These are phyloP conservation scores for Rhinopomastus cyanomelas DNA, from an alignment of 2,113 vertebrate genomes.

Conservation along the genomic window DNA sequence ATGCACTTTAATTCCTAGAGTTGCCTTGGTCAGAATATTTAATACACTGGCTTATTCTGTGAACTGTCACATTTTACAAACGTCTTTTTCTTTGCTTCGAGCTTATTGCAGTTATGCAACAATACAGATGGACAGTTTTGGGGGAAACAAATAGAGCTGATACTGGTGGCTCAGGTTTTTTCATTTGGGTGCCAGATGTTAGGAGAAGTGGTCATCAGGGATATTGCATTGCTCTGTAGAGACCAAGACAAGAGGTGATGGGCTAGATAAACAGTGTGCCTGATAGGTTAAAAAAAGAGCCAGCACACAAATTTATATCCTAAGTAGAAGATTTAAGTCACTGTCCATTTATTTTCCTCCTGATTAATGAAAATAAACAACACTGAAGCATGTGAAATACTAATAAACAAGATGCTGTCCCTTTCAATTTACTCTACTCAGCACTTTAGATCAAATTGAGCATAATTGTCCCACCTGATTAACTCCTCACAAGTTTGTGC, in stretches of 20 bases:
- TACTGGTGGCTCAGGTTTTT: background rate
- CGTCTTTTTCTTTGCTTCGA: background rate
- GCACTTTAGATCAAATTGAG: background rate
- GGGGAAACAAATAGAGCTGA: background rate
- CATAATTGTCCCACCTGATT: background rate
- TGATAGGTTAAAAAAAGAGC: background rate
- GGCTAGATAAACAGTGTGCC: background rate
- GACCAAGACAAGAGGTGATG: accelerated
- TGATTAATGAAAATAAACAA: background rate
- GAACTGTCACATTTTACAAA: background rate
- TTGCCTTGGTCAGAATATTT: background rate
- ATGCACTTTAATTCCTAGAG: background rate
- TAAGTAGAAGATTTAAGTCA: background rate
- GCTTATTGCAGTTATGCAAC: background rate
- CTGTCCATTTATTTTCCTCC: background rate
- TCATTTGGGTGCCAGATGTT: background rate
- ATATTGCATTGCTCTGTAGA: background rate
- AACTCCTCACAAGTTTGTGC: background rate
- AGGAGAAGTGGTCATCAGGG: background rate
- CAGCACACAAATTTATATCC: background rate
- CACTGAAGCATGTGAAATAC: background rate
- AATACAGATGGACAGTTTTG: background rate
- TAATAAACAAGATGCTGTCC: background rate
- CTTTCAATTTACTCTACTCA: background rate
- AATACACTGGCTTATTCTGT: background rate